phyloP scores from a whole-genome alignment of 2,113 vertebrate genomes.

The Gopherus flavomarginatus region DNA sequence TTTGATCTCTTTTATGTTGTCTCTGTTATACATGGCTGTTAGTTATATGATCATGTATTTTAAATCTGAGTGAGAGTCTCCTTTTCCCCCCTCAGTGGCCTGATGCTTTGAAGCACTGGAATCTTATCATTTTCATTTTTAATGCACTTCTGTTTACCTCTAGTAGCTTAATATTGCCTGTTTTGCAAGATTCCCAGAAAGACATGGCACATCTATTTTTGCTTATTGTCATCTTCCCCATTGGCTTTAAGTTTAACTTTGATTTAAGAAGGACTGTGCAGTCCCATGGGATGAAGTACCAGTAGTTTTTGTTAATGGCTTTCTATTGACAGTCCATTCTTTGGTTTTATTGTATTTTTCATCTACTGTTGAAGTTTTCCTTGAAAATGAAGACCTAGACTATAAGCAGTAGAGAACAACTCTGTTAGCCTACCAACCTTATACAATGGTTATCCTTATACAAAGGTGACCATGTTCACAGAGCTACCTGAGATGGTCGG shows the following conservation, averaged over 20 bases:
- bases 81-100: not conserved
- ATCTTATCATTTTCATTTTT: slow-evolving; percentile 60
- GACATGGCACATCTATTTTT: slow-evolving; percentile 38
- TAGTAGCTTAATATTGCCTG: not conserved
- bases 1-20: slow-evolving; percentile 66
- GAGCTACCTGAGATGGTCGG: not conserved
- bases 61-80: slow-evolving; percentile 49
- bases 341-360: not conserved
- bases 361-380: not conserved
- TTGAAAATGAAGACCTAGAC: not conserved
- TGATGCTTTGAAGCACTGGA: slow-evolving; percentile 47
- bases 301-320: not conserved
- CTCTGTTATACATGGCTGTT: slow-evolving; percentile 42
- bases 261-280: not conserved
- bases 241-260: slow-evolving; percentile 35
- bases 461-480: not conserved
- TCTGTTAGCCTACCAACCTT: not conserved
- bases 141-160: slow-evolving; percentile 8
- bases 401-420: not conserved
- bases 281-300: not conserved
- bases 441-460: not conserved
- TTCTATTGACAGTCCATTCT: slow-evolving; percentile 20
- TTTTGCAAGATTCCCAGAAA: slow-evolving; percentile 59
- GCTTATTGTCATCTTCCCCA: slow-evolving; percentile 34
- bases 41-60: slow-evolving; percentile 46